Conservation (phyloP, 2,888 invertebrate species). For the Leptopterna dolabrata region DNA sequence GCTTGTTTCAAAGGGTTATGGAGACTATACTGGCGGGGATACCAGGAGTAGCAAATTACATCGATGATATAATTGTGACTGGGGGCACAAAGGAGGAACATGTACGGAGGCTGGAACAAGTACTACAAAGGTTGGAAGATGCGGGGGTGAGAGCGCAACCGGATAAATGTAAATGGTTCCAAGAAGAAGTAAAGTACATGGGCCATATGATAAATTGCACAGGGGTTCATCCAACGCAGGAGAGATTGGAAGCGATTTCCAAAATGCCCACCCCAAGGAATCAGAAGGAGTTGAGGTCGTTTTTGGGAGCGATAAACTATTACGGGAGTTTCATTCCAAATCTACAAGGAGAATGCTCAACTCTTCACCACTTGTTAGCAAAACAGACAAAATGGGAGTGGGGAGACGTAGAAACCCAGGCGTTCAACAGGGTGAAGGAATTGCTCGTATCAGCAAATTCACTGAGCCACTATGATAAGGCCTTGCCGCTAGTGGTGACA, state of each 20-base stretch:
- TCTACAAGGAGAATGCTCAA: not conserved
- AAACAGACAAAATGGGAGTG: not conserved
- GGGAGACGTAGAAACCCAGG: not conserved
- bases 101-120: not conserved
- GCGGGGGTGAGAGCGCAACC: not conserved
- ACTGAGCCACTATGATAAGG: not conserved
- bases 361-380: not conserved
- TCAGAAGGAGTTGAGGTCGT: not conserved
- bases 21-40: no score
- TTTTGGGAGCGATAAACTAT: not conserved
- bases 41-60: no score
- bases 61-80: not conserved
- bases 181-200: constrained; percentile 17
- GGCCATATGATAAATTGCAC: not conserved
- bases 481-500: not conserved
- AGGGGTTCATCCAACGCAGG: constrained; percentile 9
- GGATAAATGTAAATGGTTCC: constrained; percentile 14
- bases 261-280: not conserved
- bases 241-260: no score
- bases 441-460: not conserved
- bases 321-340: constrained; percentile 4
- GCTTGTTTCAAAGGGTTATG: no score
- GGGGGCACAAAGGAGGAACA: not conserved
- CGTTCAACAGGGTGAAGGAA: not conserved
- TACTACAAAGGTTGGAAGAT: not conserved